These are phyloP conservation scores for Drosophila kanapiae DNA, from an alignment of 1,140 invertebrate genomes.

Conservation along the genomic window DNA sequence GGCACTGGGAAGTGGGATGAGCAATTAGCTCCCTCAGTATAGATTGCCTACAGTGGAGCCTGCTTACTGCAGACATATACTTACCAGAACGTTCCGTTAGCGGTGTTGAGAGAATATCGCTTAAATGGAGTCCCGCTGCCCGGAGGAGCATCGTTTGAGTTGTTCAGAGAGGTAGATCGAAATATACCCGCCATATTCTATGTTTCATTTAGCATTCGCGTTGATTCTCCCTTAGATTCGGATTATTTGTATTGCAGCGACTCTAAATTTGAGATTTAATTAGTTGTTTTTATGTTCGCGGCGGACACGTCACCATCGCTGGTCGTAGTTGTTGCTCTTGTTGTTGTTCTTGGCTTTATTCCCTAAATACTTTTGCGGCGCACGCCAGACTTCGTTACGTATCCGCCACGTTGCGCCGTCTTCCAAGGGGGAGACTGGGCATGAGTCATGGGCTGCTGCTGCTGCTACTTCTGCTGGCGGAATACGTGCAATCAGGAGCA, in stretches of 20 bases:
- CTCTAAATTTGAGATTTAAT: conserved; percentile 50
- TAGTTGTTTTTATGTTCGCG: conserved; percentile 36
- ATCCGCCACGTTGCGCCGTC: conserved; percentile 36
- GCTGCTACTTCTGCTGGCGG: conserved; percentile 21
- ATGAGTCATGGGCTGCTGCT: conserved; percentile 38
- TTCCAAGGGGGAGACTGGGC: conserved; percentile 27
- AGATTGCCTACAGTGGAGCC: conserved; percentile 26
- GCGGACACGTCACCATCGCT: conserved; percentile 42
- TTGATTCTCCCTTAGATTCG: background rate
- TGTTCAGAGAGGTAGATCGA: conserved; percentile 64
- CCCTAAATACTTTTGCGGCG: conserved; percentile 56
- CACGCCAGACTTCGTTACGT: conserved; percentile 54
- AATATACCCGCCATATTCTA: conserved; percentile 66
- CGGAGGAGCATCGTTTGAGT: conserved; percentile 46
- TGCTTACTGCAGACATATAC: conserved; percentile 10
- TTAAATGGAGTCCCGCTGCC: conserved; percentile 39
- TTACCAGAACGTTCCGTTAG: conserved; percentile 55
- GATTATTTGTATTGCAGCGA: conserved; percentile 29
- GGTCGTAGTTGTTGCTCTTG: conserved; percentile 31
- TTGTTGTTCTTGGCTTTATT: conserved; percentile 59
- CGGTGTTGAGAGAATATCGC: conserved; percentile 51
- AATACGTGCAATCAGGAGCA: conserved; percentile 35
- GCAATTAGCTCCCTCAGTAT: conserved; percentile 11
- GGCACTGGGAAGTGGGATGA: conserved; percentile 25
- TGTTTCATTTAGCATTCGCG: conserved; percentile 51